phyloP scores from a whole-genome alignment of 2,113 vertebrate genomes.

The Prietella phreatophila region DNA sequence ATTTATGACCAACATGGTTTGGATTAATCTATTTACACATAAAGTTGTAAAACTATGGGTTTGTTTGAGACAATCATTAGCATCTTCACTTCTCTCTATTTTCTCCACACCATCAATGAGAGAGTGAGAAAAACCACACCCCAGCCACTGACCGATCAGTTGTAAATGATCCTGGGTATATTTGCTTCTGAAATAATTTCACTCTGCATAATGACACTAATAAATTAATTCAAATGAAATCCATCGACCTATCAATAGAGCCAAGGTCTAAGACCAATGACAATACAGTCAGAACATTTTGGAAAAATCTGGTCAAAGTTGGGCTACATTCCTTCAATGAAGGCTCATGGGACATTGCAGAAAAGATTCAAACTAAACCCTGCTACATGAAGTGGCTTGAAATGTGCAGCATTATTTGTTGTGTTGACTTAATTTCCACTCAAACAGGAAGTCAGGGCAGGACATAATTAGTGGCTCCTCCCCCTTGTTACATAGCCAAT shows the following conservation, averaged over 20 bases:
- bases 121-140: neutral
- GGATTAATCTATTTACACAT: neutral
- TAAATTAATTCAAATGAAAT: constrained; percentile 41
- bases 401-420: no score
- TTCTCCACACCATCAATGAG: neutral
- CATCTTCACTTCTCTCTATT: neutral
- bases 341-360: neutral
- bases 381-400: neutral
- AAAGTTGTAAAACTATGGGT: neutral
- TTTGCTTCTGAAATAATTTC: constrained; percentile 44
- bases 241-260: neutral
- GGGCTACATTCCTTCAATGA: constrained; percentile 47
- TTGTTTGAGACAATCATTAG: neutral
- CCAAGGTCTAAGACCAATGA: neutral
- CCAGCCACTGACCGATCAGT: neutral
- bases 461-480: no score
- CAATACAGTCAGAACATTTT: neutral
- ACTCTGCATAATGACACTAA: constrained; percentile 48
- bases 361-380: constrained; percentile 7
- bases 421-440: no score
- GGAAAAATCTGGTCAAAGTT: constrained; percentile 29
- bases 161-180: neutral
- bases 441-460: no score
- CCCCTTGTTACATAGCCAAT: no score
- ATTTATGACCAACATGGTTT: neutral